Evolutionary conservation across 2,113 vertebrate species (phyloP), one percentile per base, ranked within the genome.

Genomic region (Sceloporus tristichus): DNA sequence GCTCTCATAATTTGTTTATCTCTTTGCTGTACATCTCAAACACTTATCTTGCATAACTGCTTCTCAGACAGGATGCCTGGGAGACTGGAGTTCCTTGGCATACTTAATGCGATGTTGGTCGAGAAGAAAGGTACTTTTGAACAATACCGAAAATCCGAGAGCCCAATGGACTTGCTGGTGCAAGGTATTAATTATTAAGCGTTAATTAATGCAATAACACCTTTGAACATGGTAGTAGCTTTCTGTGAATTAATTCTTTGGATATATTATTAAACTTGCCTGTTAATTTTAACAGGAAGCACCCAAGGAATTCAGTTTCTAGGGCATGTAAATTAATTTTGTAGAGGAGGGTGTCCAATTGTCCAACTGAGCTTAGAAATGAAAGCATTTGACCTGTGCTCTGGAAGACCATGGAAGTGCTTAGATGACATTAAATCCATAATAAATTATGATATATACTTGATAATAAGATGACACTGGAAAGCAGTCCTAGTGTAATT

Each of bases 151-250:
- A 79, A 10, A 86, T 76, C 2, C 34, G 5, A 81, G 79, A 92
- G 0, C 3, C 79, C 1, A 82, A 11, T 85, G 27, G 29, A 85
- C 88, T 73, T 84, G 19, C 76, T 81, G 6, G 56, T 59, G 90
- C 66, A 85, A 1, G 75, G 5, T 74, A 92, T 92, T 94, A 93
- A 93, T 91, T 91, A 92, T 86, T 91, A 85, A 92, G 73, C 79
- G n/a, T 82, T 94, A 94, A 95, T 91, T 93, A 90, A 25, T 88
- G 53, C n/a, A 84, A 91, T 87, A 77, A 79, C 48, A 88, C 23
- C 65, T 90, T 89, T 88, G 73, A 93, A 92, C 7, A 82, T 74
- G 92, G n/a, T 42, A 91, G 29, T 10, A 2, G 10, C 74, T 94
- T 88, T 84, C 73, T 89, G 68, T 62, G 80, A 94, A 93, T 5